Evolutionary conservation across 2,113 vertebrate species (phyloP), one percentile per base, ranked within the genome.

Genomic region (Motacilla alba): DNA sequence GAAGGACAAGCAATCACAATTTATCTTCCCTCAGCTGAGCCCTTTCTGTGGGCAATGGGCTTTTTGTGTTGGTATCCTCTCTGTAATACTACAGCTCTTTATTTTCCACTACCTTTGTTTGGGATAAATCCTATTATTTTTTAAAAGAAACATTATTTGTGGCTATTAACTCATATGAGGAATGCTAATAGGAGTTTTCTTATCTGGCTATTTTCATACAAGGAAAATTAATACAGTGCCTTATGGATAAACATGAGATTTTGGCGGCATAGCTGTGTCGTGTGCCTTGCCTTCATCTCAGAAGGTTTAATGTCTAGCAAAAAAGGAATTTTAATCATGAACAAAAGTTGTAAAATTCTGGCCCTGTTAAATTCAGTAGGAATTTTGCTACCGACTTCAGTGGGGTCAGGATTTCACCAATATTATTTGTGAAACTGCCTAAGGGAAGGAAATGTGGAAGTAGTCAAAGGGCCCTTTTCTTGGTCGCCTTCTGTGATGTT

Each of bases 341-440:
- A 18, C 27, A 70, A 95, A 93, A 90, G 87, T 91, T 82, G 31
- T 76, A 76, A 89, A 92, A 94, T 96, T 86, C 69, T 58, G 81
- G 37, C 37, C 72, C 44, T 56, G 66, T 78, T 90, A 80, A 97
- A 68, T 78, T 93, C 75, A 41, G 72, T 87, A 79, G 82, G 82
- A 96, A 59, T 93, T 94, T 43, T 91, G 88, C 86, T 94, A 81
- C 86, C 0, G 5, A 64, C 83, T 90, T 83, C 76, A 67, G 0
- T 17, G 35, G 47, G 82, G 68, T 80, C 87, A 67, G 63, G 67
- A 80, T 96, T 96, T 97, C 75, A 44, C 76, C 73, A 53, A 13
- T 80, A 72, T 50, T 74, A 39, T 50, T 89, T 0, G 5, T 73
- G 53, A 73, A 93, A 88, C 31, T 0, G n/a, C 93, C 79, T 58